These are phyloP conservation scores for Poecilia picta DNA, from an alignment of 2,797 vertebrate species.

Conservation along the genomic window DNA sequence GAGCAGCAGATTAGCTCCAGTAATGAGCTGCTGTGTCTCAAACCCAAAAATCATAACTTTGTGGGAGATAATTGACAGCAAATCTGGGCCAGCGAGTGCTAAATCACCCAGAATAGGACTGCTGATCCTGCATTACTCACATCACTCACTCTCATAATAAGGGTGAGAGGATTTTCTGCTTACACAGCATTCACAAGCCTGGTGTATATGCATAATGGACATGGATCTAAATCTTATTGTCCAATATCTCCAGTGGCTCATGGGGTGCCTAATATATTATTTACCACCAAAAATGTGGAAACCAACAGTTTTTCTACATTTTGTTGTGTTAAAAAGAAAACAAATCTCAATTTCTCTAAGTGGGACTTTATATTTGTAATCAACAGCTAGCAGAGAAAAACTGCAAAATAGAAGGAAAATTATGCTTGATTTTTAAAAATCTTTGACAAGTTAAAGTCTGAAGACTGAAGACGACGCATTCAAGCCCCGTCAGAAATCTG, in stretches of 20 bases:
- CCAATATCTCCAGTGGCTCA: conserved; percentile 12
- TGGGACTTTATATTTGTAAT: background rate
- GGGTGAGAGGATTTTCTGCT: conserved; percentile 54
- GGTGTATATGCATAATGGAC: conserved; percentile 27
- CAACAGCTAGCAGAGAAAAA: background rate
- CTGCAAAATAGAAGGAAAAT: background rate
- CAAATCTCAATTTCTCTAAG: background rate
- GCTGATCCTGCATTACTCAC: conserved; percentile 59
- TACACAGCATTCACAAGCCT: conserved; percentile 44
- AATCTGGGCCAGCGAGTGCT: conserved; percentile 52
- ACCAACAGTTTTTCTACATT: background rate
- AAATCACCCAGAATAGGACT: conserved; percentile 51
- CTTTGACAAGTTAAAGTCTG: background rate
- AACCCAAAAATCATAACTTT: conserved; percentile 34
- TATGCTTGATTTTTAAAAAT: background rate
- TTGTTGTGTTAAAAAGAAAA: no score
- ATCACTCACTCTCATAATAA: conserved; percentile 44
- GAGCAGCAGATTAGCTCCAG: conserved; percentile 21
- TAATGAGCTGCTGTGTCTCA: conserved; percentile 23
- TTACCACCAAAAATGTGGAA: background rate
- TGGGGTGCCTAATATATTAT: background rate
- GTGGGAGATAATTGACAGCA: conserved; percentile 44
- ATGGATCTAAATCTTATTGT: conserved; percentile 13
- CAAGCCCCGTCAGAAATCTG: background rate
- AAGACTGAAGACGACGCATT: no score